Evolutionary conservation across 2,113 vertebrate genomes (phyloP), one percentile per base, ranked within the genome.

Genomic region (Castor canadensis): DNA sequence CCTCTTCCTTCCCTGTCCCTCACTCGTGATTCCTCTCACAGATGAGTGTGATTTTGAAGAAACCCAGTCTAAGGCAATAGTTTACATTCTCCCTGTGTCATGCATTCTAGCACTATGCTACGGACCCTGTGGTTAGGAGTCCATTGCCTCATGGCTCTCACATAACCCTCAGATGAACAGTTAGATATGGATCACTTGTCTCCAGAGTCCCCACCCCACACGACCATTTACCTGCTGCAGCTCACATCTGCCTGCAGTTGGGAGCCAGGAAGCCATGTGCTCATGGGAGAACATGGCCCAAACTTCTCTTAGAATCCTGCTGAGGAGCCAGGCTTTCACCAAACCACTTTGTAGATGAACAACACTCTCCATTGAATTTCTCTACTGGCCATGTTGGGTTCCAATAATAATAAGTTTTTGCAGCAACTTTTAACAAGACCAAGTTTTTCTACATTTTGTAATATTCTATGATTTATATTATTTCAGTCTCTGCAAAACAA

Each of bases 381-480:
- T 94, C 54, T 84, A 38, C 52, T 47, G 52, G 35, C 84, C 30
- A 43, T 54, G 2, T 49, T 72, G 43, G 3, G 49, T 77, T 79
- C 66, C 72, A 92, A 71, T 79, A 77, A 49, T 5, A 83, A 54
- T n/a, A 91, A 54, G 32, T 30, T 32, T 58, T 62, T 47, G 62
- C 54, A 28, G 30, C 7, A 66, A 43, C 40, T 87, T 79, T 40
- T 47, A 91, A 52, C 32, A 62, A 69, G 30, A 69, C 58, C 72
- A 87, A 32, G 30, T 83, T 91, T 83, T 64, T 45, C 3, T 77
- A 15, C 16, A 26, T 87, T 88, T 84, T 83, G 32, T 77, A 83
- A 71, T 87, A 77, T 47, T 93, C 94, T 76, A 47, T 52, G 81
- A 87, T 82, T 49, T 20, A 45, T 94, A 94, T 83, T 20, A 28